Evolutionary conservation across 2,888 invertebrate species (phyloP).

Genomic region (Polydrusus tereticollis): DNA sequence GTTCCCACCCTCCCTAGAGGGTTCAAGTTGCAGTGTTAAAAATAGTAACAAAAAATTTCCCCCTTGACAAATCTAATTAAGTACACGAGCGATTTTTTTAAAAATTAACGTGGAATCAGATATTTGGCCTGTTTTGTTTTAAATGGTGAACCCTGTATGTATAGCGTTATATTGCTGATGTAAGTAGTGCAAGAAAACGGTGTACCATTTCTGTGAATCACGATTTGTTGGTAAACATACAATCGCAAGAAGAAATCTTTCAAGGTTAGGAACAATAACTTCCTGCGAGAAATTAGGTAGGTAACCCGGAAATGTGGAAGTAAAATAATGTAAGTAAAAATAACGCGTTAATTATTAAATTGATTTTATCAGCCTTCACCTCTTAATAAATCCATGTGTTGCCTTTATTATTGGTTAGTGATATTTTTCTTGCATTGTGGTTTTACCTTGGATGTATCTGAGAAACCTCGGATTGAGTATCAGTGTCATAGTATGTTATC

Average conservation of each 20-base stretch:
- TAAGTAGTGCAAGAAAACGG: no score
- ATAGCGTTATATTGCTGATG: no score
- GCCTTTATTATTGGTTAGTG: background rate
- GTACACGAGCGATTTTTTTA: no score
- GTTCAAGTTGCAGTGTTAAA: no score
- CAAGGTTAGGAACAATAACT: conserved; percentile 8
- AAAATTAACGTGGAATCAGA: no score
- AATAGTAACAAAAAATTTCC: no score
- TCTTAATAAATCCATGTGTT: background rate
- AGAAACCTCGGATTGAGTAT: background rate
- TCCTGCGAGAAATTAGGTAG: conserved; percentile 13
- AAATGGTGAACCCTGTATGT: no score
- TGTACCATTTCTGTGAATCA: conserved; percentile 14
- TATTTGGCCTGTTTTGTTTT: no score
- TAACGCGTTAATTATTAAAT: background rate
- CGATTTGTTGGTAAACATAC: conserved; percentile 27
- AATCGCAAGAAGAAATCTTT: background rate
- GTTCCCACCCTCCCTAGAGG: no score
- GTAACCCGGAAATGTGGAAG: background rate
- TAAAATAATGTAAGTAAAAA: background rate
- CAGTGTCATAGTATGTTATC: background rate
- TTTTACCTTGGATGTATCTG: background rate
- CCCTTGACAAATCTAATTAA: no score
- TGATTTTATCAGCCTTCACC: conserved; percentile 9
- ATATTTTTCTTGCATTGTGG: background rate